These are phyloP conservation scores for Tetramorium bicarinatum DNA, from an alignment of 2,888 invertebrate genomes.

Conservation along the genomic window DNA sequence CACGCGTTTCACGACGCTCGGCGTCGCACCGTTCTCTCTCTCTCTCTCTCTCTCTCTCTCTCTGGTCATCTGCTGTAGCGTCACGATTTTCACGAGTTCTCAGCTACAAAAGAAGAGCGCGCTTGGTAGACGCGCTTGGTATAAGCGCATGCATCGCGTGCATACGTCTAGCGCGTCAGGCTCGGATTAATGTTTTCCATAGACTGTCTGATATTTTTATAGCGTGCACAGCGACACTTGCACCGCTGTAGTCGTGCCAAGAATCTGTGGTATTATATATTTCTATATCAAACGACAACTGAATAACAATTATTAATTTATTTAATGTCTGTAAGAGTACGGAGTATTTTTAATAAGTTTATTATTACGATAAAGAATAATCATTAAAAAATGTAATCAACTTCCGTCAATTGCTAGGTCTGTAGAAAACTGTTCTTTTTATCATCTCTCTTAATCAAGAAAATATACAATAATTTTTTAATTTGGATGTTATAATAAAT, in stretches of 20 bases:
- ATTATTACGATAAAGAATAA: not conserved
- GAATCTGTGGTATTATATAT: not conserved
- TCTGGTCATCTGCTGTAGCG: not conserved
- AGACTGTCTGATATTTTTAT: not conserved
- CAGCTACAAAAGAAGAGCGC: not conserved
- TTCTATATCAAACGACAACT: not conserved
- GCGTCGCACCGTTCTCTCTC: not conserved
- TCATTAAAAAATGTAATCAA: not conserved
- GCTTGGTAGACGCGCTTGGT: not conserved
- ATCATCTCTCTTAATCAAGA: not conserved
- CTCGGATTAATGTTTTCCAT: conserved; percentile 29
- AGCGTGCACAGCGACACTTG: not conserved
- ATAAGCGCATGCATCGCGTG: not conserved
- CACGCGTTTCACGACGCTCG: conserved; percentile 12
- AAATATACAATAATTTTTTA: not conserved
- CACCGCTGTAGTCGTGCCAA: too few species aligned
- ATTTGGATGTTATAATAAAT: not conserved
- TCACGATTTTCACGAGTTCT: conserved; percentile 24
- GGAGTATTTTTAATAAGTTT: not conserved
- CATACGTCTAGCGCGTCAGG: not conserved
- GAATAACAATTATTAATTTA: conserved; percentile 2
- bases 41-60: not conserved
- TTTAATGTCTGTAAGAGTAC: not conserved
- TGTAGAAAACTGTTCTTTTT: not conserved
- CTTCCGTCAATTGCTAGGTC: not conserved